Base-by-base conservation (phyloP, 1,140 invertebrate species). In the Drosophila fuyamai region DNA sequence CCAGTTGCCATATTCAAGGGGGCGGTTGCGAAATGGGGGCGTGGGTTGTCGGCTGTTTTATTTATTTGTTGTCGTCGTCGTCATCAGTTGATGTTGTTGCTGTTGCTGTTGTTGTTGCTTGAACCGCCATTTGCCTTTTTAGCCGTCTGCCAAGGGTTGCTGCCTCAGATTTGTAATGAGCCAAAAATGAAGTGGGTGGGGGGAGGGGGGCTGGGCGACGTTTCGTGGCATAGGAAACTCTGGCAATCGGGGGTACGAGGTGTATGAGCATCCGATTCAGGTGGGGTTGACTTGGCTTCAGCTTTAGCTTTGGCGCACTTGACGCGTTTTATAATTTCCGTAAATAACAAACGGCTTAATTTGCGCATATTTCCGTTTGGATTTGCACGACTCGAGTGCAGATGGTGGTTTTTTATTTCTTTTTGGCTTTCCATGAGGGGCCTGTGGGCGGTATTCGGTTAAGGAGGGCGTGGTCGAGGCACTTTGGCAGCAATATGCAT, bases 351-450 rank as follows among this genome's bases (percentile, higher is more conserved):
- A 89, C 80, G 83, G 83, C 83, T 88, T 88, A 88, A 88, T 88
- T 88, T 88, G 83, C 83, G 84, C 83, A 88, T 83, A 88, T 88
- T 88, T 88, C 83, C 83, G 83, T 86, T 86, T 88, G 82, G 82
- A 88, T 86, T 86, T 86, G 66, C 82, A 88, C 83, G 83, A 82
- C 84, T 83, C 76, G 79, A 89, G 84, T 79, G 76, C 74, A 74
- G 70, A 50, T 53, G 60, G 60, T 43, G 32, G 60, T 10, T 35
- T 14, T 50, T 51, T 32, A 16, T 32, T 48, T 7, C 5, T 35
- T 35, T 50, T 5, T 35, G 10, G 12, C 1, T 16, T 51, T 35
- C 1, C 5, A 41, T n/a, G 40, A 8, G 14, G 29, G 6, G 7
- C 6, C 29, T 32, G 29, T 32, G 29, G 29, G 70, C 40, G 23